Conservation (phyloP, 2,113 vertebrate species). For the Gobius niger region DNA sequence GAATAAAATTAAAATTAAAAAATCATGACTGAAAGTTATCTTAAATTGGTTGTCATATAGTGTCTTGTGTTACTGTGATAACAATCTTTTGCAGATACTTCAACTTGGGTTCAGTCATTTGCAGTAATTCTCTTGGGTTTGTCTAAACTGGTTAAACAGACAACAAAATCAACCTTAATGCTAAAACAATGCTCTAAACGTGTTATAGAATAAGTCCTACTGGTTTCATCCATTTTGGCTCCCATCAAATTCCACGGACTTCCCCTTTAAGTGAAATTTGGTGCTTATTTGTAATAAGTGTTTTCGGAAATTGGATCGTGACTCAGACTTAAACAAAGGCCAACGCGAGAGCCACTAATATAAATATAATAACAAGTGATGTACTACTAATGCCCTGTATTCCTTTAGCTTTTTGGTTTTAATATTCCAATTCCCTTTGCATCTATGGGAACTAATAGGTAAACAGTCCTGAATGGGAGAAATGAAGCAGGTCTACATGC, state of each 20-base stretch:
- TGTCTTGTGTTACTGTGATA: too few relatives aligned
- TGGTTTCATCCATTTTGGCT: not conserved
- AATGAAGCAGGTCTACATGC: conserved; percentile 81
- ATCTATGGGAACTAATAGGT: conserved; percentile 82
- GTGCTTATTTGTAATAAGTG: conserved; percentile 57
- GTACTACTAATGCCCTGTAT: conserved; percentile 72
- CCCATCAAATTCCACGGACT: not conserved
- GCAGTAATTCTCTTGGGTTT: too few relatives aligned
- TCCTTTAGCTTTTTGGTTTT: conserved; percentile 66
- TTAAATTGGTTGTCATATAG: too few relatives aligned
- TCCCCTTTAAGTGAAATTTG: conserved; percentile 38
- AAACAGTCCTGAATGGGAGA: conserved; percentile 80
- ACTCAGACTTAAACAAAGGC: conserved; percentile 69
- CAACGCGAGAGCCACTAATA: conserved; percentile 60
- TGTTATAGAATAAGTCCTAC: too few relatives aligned
- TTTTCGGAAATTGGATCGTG: conserved; percentile 46
- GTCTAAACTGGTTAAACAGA: too few relatives aligned
- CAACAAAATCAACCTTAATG: too few relatives aligned
- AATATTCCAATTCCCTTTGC: conserved; percentile 77
- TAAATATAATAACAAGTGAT: conserved; percentile 74
- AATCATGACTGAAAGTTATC: too few relatives aligned
- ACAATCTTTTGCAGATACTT: too few relatives aligned
- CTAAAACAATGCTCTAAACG: too few relatives aligned
- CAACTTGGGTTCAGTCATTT: too few relatives aligned
- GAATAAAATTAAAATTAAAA: too few relatives aligned